A percentile compares a stretch with the other conserved stretches of the same genome.
Conservation (phyloP, 2,797 vertebrate species). For the Morus bassanus region DNA sequence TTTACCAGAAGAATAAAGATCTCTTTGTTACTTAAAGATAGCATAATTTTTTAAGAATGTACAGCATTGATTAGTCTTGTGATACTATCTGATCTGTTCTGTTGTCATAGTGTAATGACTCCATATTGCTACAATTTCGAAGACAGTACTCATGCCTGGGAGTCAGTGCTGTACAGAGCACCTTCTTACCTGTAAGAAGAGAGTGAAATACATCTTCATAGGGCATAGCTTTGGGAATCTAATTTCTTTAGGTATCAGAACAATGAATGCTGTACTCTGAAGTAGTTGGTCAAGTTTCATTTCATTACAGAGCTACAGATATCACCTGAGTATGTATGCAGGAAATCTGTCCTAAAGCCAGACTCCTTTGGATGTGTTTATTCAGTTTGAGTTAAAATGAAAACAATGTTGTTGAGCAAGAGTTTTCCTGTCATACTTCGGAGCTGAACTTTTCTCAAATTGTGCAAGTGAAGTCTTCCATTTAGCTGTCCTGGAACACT, state of each 20-base stretch:
- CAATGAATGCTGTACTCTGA: not conserved
- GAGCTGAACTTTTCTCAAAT: slow-evolving; percentile 40
- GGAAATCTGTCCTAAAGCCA: not conserved
- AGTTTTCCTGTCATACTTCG: slow-evolving; percentile 16
- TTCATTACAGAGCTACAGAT: not conserved
- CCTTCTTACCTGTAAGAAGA: not conserved
- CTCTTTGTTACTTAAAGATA: not conserved
- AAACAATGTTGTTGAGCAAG: slow-evolving; percentile 43
- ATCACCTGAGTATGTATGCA: not conserved
- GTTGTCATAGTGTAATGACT: not conserved
- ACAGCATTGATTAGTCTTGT: not conserved
- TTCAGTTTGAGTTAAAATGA: slow-evolving; percentile 10
- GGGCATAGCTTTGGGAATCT: not conserved
- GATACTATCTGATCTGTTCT: not conserved
- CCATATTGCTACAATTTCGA: not conserved
- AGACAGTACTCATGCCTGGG: not conserved
- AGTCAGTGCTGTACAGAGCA: not conserved
- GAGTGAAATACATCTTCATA: not conserved
- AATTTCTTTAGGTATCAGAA: not conserved
- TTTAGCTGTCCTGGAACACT: slow-evolving; percentile 23
- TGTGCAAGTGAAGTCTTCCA: slow-evolving; percentile 30
- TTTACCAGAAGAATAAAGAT: not conserved
- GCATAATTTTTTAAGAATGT: not conserved
- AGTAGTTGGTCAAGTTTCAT: not conserved
- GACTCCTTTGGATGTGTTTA: slow-evolving; percentile 8